A percentile compares a stretch with the other conserved stretches of the same genome.
Conservation (phyloP, 1,140 invertebrate genomes). For the Lethrus apterus region DNA sequence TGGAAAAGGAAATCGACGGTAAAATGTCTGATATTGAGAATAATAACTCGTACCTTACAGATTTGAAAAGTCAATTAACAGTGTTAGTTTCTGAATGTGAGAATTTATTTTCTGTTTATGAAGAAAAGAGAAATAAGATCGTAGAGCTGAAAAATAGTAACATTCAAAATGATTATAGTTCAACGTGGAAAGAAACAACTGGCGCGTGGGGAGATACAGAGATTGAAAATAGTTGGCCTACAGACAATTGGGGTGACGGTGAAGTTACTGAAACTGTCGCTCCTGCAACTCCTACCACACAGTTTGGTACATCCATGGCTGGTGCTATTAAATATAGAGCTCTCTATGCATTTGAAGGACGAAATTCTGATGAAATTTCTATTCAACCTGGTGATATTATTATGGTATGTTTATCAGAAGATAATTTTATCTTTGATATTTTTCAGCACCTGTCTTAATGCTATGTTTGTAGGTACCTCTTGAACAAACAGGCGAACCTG, state of each 20-base stretch:
- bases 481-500: conserved; percentile 84
- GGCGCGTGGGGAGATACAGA: conserved; percentile 39
- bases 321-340: conserved; percentile 74
- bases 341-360: conserved; percentile 87
- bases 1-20: conserved; percentile 57
- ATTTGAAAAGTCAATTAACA: conserved; percentile 51
- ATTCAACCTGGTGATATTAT: conserved; percentile 93
- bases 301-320: conserved; percentile 37
- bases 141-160: conserved; percentile 49
- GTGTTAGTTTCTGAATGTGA: conserved; percentile 50
- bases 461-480: conserved; percentile 65
- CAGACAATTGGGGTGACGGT: conserved; percentile 42
- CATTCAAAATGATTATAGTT: conserved; percentile 34
- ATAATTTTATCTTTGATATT: no score
- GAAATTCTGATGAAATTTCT: conserved; percentile 89
- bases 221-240: conserved; percentile 43
- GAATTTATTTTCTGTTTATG: conserved; percentile 51
- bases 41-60: conserved; percentile 67
- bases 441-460: no score
- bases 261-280: conserved; percentile 26
- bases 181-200: conserved; percentile 36
- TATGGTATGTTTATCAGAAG: conserved; percentile 56
- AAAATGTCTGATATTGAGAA: conserved; percentile 79
- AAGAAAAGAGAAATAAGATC: conserved; percentile 46
- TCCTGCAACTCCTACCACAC: conserved; percentile 24